A percentile compares a stretch with the other conserved stretches of the same genome.
These are phyloP conservation scores for Hemitrygon akajei DNA, from an alignment of 2,797 vertebrate species.

Conservation along the genomic window DNA sequence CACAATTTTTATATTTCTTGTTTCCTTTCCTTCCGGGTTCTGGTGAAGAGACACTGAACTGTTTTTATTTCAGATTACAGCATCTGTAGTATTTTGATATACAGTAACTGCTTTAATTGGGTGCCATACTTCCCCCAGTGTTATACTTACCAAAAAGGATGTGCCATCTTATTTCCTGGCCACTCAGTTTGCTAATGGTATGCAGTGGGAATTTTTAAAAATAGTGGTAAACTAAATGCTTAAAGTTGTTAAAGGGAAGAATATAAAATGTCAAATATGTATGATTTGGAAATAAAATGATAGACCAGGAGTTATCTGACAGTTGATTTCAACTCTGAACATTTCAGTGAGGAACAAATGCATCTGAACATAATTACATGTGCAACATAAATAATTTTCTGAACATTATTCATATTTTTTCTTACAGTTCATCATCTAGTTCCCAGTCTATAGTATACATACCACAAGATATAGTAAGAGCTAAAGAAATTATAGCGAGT, in stretches of 20 bases:
- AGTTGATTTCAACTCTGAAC: neutral
- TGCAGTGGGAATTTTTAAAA: neutral
- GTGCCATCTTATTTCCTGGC: neutral
- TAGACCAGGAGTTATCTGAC: neutral
- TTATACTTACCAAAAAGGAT: neutral
- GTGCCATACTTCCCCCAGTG: neutral
- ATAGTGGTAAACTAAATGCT: neutral
- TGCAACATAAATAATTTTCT: neutral
- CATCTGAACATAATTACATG: neutral
- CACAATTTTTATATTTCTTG: too few species aligned
- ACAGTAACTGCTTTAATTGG: neutral
- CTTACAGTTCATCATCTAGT: slow-evolving; percentile 69
- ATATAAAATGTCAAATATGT: neutral
- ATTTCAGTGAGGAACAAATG: neutral
- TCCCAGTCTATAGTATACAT: slow-evolving; percentile 90
- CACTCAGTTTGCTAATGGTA: neutral
- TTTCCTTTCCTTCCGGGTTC: too few species aligned
- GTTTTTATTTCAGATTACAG: too few species aligned
- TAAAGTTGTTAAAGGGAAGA: neutral
- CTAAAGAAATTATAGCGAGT: slow-evolving; percentile 94
- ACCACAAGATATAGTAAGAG: slow-evolving; percentile 82
- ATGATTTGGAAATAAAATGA: neutral
- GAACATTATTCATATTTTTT: slow-evolving; percentile 40
- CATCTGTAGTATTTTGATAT: too few species aligned
- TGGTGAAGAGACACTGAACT: too few species aligned